Percentiles rank a stretch among this genome's conserved stretches.
Evolutionary conservation across 1,140 invertebrate species (phyloP).

Genomic region (Zaprionus africanus): DNA sequence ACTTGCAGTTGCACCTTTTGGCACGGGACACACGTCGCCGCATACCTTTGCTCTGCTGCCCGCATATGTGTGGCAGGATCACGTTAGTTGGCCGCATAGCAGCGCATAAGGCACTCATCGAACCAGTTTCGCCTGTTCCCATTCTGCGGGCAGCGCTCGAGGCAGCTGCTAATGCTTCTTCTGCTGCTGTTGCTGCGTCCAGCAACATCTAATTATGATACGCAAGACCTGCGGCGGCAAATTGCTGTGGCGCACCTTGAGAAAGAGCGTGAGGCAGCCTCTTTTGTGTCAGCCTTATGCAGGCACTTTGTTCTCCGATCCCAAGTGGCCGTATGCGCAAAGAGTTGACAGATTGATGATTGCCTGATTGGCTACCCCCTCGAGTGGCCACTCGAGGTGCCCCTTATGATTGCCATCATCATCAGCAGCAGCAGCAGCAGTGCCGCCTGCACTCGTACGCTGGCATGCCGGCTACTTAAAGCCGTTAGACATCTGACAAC

Average conservation of each 20-base stretch:
- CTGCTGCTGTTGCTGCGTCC: constrained; percentile 6
- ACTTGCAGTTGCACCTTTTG: constrained; percentile 73
- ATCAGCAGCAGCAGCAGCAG: background rate
- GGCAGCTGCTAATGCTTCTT: constrained; percentile 21
- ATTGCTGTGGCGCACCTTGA: constrained; percentile 73
- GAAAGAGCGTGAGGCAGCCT: constrained; percentile 15
- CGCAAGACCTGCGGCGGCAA: constrained; percentile 57
- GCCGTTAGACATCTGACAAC: background rate
- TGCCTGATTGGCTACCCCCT: constrained; percentile 52
- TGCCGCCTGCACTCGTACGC: constrained; percentile 27
- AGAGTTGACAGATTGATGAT: constrained; percentile 69
- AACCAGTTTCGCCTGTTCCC: constrained; percentile 5
- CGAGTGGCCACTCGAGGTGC: constrained; percentile 53
- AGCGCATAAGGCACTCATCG: constrained; percentile 23
- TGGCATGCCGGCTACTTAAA: constrained; percentile 22
- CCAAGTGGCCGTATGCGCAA: constrained; percentile 62
- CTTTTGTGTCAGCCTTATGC: constrained; percentile 50
- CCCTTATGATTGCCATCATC: constrained; percentile 58
- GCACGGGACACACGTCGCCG: constrained; percentile 51
- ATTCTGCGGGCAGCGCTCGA: constrained; percentile 44
- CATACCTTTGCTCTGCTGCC: constrained; percentile 53
- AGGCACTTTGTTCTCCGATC: constrained; percentile 57
- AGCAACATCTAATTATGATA: constrained; percentile 48
- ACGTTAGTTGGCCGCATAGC: background rate
- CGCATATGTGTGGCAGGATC: constrained; percentile 40